Base-by-base conservation (phyloP, 2,888 invertebrate species). In the Pasiphila rectangulata region DNA sequence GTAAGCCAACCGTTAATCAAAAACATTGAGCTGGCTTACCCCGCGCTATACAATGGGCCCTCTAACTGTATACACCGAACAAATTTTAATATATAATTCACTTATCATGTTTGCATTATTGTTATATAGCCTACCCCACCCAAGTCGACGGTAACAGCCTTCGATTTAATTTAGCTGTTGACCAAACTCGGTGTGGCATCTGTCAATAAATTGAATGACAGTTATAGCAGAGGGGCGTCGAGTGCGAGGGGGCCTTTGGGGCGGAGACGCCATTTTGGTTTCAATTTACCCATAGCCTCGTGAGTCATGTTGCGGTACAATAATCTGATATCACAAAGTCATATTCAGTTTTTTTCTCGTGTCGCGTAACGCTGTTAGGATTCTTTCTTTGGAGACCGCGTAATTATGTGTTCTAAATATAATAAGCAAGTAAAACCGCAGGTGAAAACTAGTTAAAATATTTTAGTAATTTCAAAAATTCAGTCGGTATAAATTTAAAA, bases 191-290 rank as follows among this genome's bases (percentile, higher is more conserved):
- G 43, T 30, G 32, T 56, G 52, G 48, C 53, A 54, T 57, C 61
- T 61, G 59, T 67, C 65, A 67, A 67, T 66, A 62, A 58, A 58
- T 56, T 64, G 59, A 67, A 63, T 71, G 74, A 66, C 75, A 73
- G 69, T 65, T 70, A 65, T 75, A 72, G 73, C 69, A 71, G 63
- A 57, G 63, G 72, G 77, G 74, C 68, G 76, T 64, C 38, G 40
- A 50, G 61, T 56, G 63, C 69, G 69, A 54, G 58, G 51, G 36
- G 43, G 45, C 46, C 37, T 42, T 51, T 58, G 67, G 64, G 72
- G 68, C 64, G 72, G 62, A 63, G 63, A 67, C 69, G 61, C 67
- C 73, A 72, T 71, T 66, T 73, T 71, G 59, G 59, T 58, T 57
- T 50, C 41, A 24, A 47, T 51, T 58, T 56, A 54, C 59, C n/a